Conservation (phyloP, 2,797 vertebrate species). For the Nannoperca obscura region DNA sequence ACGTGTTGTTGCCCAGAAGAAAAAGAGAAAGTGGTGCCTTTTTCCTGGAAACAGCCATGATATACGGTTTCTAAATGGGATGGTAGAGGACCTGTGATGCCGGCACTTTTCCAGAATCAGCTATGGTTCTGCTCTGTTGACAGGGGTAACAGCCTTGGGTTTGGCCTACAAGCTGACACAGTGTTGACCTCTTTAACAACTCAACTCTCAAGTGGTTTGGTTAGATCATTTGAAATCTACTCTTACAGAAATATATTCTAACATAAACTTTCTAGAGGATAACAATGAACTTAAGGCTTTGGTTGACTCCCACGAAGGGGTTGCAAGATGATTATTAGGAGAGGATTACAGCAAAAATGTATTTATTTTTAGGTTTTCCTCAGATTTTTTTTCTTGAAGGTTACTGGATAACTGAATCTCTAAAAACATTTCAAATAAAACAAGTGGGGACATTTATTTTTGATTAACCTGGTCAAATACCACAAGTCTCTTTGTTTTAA, state of each 20-base stretch:
- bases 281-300: not conserved
- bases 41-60: not conserved
- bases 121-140: constrained; percentile 11
- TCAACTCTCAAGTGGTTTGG: not conserved
- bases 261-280: not conserved
- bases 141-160: not conserved
- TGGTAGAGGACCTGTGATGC: not conserved
- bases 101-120: not conserved
- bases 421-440: too few species aligned
- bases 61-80: constrained; percentile 14
- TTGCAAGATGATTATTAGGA: constrained; percentile 9
- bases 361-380: not conserved
- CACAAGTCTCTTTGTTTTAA: not conserved
- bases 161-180: not conserved
- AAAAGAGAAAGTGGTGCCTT: constrained; percentile 23
- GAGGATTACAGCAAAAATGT: not conserved
- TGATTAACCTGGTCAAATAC: not conserved
- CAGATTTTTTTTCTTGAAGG: not conserved
- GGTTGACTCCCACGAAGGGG: too few species aligned
- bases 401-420: not conserved
- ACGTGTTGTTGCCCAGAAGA: not conserved
- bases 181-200: not conserved
- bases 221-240: not conserved
- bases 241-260: not conserved
- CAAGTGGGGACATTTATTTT: not conserved